Conservation (phyloP, 1,140 invertebrate genomes). For the Meloidogyne floridensis region DNA sequence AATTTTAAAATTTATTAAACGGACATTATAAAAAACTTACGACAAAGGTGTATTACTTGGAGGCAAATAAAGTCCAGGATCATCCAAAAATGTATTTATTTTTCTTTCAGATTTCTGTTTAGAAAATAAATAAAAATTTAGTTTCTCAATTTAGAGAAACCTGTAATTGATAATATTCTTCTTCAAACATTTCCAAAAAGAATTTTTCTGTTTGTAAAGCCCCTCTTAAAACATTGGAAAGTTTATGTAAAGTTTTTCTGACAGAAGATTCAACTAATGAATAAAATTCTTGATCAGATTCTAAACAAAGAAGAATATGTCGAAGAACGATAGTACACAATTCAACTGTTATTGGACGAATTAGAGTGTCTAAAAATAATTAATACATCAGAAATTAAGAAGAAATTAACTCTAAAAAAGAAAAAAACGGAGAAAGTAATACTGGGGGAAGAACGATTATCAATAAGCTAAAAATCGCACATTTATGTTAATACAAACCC, state of each 20-base stretch:
- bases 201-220: slow-evolving; percentile 98
- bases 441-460: too few relatives aligned
- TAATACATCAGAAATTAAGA: not conserved
- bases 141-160: slow-evolving; percentile 68
- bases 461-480: too few relatives aligned
- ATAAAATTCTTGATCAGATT: slow-evolving; percentile 71
- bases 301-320: slow-evolving; percentile 68
- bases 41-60: slow-evolving; percentile 88
- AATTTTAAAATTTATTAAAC: too few relatives aligned
- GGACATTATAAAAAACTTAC: not conserved
- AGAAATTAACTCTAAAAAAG: too few relatives aligned
- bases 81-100: slow-evolving; percentile 71
- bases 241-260: slow-evolving; percentile 67
- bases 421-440: too few relatives aligned
- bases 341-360: slow-evolving; percentile 88
- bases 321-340: slow-evolving; percentile 79
- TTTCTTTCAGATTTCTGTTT: slow-evolving; percentile 44
- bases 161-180: slow-evolving; percentile 87
- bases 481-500: too few relatives aligned
- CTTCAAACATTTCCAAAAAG: slow-evolving; percentile 97
- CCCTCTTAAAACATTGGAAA: slow-evolving; percentile 73
- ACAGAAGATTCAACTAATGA: slow-evolving; percentile 66
- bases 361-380: slow-evolving; percentile 58
- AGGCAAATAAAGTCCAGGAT: slow-evolving; percentile 90
- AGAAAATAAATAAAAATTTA: slow-evolving; percentile 24